Evolutionary conservation across 2,113 vertebrate species (phyloP), one percentile per base, ranked within the genome.

Genomic region (Leptobrachium ailaonicum): DNA sequence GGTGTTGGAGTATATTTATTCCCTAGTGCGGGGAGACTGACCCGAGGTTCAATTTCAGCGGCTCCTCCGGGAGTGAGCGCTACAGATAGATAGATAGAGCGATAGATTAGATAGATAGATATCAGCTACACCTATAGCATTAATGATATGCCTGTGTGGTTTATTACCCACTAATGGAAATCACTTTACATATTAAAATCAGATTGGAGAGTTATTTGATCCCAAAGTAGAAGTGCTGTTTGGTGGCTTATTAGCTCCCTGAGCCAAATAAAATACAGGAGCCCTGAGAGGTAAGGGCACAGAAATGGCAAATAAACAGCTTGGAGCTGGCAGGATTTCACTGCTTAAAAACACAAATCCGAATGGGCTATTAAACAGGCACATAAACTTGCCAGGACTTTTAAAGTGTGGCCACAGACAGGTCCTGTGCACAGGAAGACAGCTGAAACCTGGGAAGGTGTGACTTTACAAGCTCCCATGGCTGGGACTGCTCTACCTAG

Each of bases 291-390:
- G 83, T 71, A 73, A 86, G 71, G 85, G 85, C 66, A 77, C 84
- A 84, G 86, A 47, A 32, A 85, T 32, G 82, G 86, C 83, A 85
- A 87, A 85, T 43, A 84, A 88, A 85, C 75, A 47, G 67, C 32
- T 43, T 82, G 79, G 73, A 71, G 85, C 84, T 85, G 84, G 76
- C 85, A 83, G 83, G 83, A 14, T 84, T 71, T 82, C 83, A 87
- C 87, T 60, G 76, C 85, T 88, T 83, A 82, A 87, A 89, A 90
- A 86, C 84, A 86, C 85, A 87, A 83, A 84, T 87, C 82, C 80
- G 83, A 71, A 76, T 83, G 79, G 85, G 82, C 83, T 42, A 82
- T 88, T 88, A 86, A 90, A 87, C 80, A 82, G 87, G 85, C 88
- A 86, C 87, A 87, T 87, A 85, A 89, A 88, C n/a, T 82, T 43